Percentiles rank a stretch among this genome's conserved stretches.
Conservation (phyloP, 2,888 invertebrate species). For the Drosophila neotestacea region DNA sequence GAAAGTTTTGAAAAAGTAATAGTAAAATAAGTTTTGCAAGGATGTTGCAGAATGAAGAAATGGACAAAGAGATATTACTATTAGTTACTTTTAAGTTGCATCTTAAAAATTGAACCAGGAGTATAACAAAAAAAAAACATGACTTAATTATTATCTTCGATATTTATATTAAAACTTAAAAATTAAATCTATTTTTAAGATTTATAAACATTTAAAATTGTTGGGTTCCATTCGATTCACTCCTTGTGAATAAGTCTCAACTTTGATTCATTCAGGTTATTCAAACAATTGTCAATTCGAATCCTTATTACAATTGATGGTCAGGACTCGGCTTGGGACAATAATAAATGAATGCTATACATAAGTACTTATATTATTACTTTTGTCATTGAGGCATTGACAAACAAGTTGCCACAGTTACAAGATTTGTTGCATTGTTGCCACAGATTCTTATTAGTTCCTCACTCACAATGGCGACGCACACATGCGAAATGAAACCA, state of each 20-base stretch:
- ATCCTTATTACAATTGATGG: slow-evolving; percentile 8
- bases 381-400: neutral
- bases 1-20: neutral
- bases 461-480: slow-evolving; percentile 30
- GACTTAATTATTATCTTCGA: too few species aligned
- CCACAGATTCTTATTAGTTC: slow-evolving; percentile 23
- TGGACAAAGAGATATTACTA: too few species aligned
- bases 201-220: neutral
- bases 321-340: slow-evolving; percentile 2
- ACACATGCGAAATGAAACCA: slow-evolving; percentile 22
- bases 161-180: too few species aligned
- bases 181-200: too few species aligned
- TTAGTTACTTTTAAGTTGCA: too few species aligned
- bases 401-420: slow-evolving; percentile 5
- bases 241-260: neutral
- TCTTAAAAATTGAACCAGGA: too few species aligned
- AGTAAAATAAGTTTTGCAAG: neutral
- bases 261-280: slow-evolving; percentile 3
- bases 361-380: slow-evolving; percentile 21
- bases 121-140: too few species aligned
- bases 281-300: slow-evolving; percentile 2
- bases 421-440: slow-evolving; percentile 31
- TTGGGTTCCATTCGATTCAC: slow-evolving; percentile 1
- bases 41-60: too few species aligned
- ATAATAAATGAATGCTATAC: slow-evolving; percentile 9